These are phyloP conservation scores for Cichladusa arquata DNA, from an alignment of 2,113 vertebrate species.

Conservation along the genomic window DNA sequence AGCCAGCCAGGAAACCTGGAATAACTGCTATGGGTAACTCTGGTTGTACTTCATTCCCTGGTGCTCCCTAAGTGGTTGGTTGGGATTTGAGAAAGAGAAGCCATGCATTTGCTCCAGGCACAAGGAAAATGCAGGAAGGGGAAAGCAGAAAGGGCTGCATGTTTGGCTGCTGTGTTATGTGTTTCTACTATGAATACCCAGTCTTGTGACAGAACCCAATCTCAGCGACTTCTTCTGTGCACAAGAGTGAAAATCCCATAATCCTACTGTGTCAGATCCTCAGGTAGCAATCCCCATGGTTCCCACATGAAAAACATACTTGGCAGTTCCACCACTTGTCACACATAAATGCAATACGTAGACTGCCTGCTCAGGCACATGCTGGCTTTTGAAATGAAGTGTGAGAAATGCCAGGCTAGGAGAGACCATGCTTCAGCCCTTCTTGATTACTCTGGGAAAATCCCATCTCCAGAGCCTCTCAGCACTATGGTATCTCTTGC, in stretches of 20 bases:
- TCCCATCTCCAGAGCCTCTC: neutral
- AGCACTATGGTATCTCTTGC: neutral
- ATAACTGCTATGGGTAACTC: neutral
- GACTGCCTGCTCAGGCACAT: neutral
- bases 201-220: neutral
- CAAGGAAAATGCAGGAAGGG: neutral
- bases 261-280: neutral
- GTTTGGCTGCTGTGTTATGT: neutral
- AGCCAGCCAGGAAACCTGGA: neutral
- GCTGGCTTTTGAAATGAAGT: neutral
- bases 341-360: fast-evolving
- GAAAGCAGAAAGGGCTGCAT: neutral
- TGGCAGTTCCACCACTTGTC: neutral
- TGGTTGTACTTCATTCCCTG: neutral
- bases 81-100: neutral
- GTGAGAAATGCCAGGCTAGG: neutral
- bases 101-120: neutral
- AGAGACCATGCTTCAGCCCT: neutral
- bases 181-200: neutral
- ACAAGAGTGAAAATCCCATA: neutral
- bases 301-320: neutral
- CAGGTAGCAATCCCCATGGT: neutral
- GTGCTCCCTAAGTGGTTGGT: neutral
- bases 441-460: neutral
- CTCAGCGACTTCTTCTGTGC: neutral